Percentiles rank a stretch among this genome's conserved stretches.
phyloP scores from a whole-genome alignment of 2,797 vertebrate genomes.

The Nannoperca obscura region DNA sequence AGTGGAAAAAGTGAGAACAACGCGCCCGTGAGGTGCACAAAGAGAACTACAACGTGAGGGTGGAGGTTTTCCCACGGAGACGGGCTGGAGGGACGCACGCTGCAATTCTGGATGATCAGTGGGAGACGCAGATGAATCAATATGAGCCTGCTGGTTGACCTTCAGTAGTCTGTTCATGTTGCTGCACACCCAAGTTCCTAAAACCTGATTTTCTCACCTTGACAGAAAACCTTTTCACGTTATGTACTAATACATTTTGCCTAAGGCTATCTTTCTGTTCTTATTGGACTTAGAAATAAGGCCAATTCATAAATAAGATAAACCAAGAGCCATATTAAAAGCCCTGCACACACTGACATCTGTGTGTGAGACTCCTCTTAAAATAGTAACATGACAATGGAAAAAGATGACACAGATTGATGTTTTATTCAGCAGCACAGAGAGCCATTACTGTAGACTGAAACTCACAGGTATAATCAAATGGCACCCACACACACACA shows the following conservation, averaged over 20 bases:
- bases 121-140: constrained; percentile 23
- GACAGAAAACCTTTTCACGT: constrained; percentile 45
- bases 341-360: constrained; percentile 11
- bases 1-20: constrained; percentile 82
- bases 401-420: constrained; percentile 42
- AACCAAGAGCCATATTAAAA: constrained; percentile 27
- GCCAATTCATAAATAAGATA: constrained; percentile 54
- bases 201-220: constrained; percentile 42
- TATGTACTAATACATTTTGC: constrained; percentile 43
- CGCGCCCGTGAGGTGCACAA: constrained; percentile 79
- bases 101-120: constrained; percentile 30
- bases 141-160: constrained; percentile 53
- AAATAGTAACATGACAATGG: constrained; percentile 59
- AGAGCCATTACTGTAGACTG: constrained; percentile 36
- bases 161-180: constrained; percentile 32
- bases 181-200: not conserved
- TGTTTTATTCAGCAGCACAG: constrained; percentile 76
- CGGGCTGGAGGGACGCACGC: not conserved
- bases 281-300: constrained; percentile 52
- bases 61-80: no score
- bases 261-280: constrained; percentile 25
- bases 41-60: constrained; percentile 69
- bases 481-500: not conserved
- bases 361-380: constrained; percentile 24
- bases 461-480: constrained; percentile 33